Base-by-base conservation (phyloP, 2,888 invertebrate genomes). In the Lordiphosa andalusiaca region DNA sequence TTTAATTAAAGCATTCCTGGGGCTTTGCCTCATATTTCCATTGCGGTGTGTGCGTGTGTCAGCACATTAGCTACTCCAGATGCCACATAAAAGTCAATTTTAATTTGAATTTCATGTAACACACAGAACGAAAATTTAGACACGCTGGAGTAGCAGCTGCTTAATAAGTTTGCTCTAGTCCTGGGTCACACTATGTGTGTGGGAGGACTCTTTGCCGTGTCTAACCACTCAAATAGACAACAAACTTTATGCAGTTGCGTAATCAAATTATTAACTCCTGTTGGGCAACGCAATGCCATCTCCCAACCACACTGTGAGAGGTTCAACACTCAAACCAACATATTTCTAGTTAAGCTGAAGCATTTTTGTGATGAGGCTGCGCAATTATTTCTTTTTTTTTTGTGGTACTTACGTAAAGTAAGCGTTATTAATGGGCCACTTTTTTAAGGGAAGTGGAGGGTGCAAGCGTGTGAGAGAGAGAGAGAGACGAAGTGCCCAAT, bases 391-490 rank as follows among this genome's bases (percentile, higher is more conserved):
- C n/a, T n/a, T n/a, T n/a, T n/a, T n/a, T n/a, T 40, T 51, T 41
- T 36, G 12, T 30, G 23, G 25, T 37, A 60, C 50, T 47, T 59
- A 69, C 63, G 38, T 62, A 54, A 57, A 47, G 56, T 64, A 80
- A 80, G 82, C 84, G 73, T 84, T 84, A 80, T 80, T 73, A 74
- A 80, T 80, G 70, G 64, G 41, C 37, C 16, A 23, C 53, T 52
- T 61, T 30, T 3, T 30, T 3, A 25, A 30, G 30, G 10, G 52
- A 37, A 13, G 52, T 25, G 33, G 30, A 6, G 4, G 10, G 13
- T 21, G 12, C 37, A 10, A 9, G 19, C 5, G 5, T 7, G 13
- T 30, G 38, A 25, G 16, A 37, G 38, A 25, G 16, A 2, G 16
- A 16, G 16, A 16, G 39, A 30, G 7, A 25, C 25, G 6, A 25